Evolutionary conservation across 1,140 invertebrate species (phyloP).

Genomic region (Macrosteles quadrilineatus): DNA sequence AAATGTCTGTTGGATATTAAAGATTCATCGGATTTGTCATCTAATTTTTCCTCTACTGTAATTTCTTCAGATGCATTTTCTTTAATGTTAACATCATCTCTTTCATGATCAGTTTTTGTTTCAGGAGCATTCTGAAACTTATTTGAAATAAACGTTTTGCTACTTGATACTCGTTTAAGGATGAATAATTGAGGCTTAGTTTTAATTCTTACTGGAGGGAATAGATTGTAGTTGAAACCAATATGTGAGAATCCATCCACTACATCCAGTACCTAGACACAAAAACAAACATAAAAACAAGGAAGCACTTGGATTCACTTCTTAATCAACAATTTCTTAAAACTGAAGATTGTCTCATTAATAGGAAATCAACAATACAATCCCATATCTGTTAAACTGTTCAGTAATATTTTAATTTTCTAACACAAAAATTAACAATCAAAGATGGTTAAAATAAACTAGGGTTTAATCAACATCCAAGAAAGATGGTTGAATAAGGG

Average conservation of each 20-base stretch:
- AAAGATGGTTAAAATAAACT: too few species aligned
- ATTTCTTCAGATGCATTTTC: conserved; percentile 1
- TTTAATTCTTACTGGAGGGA: conserved; percentile 78
- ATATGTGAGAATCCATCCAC: conserved; percentile 82
- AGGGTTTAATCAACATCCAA: too few species aligned
- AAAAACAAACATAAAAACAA: too few species aligned
- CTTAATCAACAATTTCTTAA: too few species aligned
- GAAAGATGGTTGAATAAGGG: too few species aligned
- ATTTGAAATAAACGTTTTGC: neutral
- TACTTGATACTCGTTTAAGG: conserved; percentile 58
- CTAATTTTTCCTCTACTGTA: neutral
- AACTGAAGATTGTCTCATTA: too few species aligned
- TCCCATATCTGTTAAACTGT: too few species aligned
- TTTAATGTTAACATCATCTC: neutral
- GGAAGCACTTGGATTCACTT: too few species aligned
- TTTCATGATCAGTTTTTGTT: neutral
- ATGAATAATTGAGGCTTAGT: conserved; percentile 78
- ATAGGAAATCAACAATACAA: too few species aligned
- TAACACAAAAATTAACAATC: too few species aligned
- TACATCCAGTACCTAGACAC: conserved; percentile 69
- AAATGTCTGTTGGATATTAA: neutral
- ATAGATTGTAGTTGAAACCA: conserved; percentile 71
- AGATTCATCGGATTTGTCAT: neutral
- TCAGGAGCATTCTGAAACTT: neutral
- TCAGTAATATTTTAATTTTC: too few species aligned